phyloP scores from a whole-genome alignment of 2,797 vertebrate species.

The Synaphobranchus kaupii region DNA sequence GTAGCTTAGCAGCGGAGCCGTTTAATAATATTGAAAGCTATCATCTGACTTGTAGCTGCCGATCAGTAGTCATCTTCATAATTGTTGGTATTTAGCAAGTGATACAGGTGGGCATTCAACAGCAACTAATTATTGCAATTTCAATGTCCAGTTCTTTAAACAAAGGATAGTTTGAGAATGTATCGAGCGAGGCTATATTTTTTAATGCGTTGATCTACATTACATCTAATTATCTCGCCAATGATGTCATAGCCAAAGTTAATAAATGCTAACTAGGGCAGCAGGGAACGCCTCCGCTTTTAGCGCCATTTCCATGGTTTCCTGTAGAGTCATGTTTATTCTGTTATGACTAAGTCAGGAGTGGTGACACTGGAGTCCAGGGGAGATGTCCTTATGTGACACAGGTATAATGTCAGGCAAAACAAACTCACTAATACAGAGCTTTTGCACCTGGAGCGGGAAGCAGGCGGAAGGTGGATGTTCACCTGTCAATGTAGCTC shows the following conservation, averaged over 20 bases:
- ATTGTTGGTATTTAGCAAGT: neutral
- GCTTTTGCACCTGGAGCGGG: neutral
- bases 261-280: neutral
- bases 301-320: neutral
- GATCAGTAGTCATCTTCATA: neutral
- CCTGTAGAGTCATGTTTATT: neutral
- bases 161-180: neutral
- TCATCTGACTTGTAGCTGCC: neutral
- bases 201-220: neutral
- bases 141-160: neutral
- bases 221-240: neutral
- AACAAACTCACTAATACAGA: neutral
- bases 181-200: neutral
- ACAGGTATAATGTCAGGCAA: neutral
- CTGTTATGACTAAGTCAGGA: neutral
- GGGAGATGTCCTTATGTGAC: conserved; percentile 2
- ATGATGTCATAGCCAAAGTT: neutral
- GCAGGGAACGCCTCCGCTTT: neutral
- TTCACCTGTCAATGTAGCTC: neutral
- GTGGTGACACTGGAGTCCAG: neutral
- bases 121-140: neutral
- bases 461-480: neutral
- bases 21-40: neutral
- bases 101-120: neutral
- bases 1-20: neutral